Evolutionary conservation across 2,113 vertebrate genomes (phyloP).

Genomic region (Odontesthes bonariensis): DNA sequence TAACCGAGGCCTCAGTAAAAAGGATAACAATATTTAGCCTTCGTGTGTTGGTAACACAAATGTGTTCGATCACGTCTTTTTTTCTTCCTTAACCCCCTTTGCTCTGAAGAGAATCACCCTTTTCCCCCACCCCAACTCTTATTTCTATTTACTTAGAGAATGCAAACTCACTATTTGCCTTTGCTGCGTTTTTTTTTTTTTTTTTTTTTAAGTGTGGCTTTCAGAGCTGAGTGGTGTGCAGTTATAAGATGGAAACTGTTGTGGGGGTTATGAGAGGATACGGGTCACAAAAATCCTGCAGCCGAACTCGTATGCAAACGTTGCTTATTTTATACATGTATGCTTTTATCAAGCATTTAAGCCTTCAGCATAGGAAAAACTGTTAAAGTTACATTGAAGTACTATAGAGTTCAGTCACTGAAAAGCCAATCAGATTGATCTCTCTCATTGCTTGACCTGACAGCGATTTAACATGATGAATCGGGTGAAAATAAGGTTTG

Average conservation of each 20-base stretch:
- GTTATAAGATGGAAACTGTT: slow-evolving; percentile 2
- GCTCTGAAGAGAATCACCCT: not conserved
- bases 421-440: no score
- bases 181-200: slow-evolving; percentile 7
- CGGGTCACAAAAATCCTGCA: slow-evolving; percentile 52
- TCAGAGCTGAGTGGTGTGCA: slow-evolving; percentile 4
- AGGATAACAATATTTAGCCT: no score
- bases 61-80: slow-evolving; percentile 27
- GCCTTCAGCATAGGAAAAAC: no score
- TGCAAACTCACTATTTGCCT: slow-evolving; percentile 9
- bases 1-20: not conserved
- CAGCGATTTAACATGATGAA: no score
- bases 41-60: slow-evolving; percentile 35
- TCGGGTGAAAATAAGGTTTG: no score
- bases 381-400: no score
- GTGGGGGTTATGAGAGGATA: slow-evolving; percentile 24
- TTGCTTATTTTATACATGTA: no score
- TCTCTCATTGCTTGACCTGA: no score
- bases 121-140: not conserved
- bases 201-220: slow-evolving; percentile 11
- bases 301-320: slow-evolving; percentile 49
- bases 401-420: no score
- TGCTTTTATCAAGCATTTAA: no score
- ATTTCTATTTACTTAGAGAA: slow-evolving; percentile 20
- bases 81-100: not conserved